Percentiles rank a stretch among this genome's conserved stretches.
phyloP scores from a whole-genome alignment of 2,113 vertebrate species.

The Furnarius figulus region DNA sequence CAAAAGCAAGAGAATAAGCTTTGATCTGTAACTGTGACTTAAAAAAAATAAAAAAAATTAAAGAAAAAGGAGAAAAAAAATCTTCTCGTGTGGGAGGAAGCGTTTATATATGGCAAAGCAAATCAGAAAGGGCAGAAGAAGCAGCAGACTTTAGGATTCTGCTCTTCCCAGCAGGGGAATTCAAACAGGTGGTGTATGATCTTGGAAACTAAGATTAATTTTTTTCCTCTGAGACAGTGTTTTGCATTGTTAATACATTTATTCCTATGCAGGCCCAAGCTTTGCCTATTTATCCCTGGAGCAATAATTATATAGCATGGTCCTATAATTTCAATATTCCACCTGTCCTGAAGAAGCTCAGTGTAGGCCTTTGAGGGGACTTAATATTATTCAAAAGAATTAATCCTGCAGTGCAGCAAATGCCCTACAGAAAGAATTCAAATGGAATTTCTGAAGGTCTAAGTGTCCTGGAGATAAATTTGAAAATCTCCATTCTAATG shows the following conservation, averaged over 20 bases:
- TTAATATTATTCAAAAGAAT: slow-evolving; percentile 11
- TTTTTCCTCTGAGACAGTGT: neutral
- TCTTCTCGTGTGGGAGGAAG: neutral
- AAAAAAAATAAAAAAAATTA: neutral
- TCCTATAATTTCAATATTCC: slow-evolving; percentile 6
- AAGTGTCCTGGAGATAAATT: neutral
- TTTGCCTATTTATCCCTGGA: neutral
- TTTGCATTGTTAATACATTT: slow-evolving; percentile 22
- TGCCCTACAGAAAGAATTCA: neutral
- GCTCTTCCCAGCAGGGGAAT: neutral
- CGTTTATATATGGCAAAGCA: neutral
- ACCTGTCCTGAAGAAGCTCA: neutral
- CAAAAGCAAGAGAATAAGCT: neutral
- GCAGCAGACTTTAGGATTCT: neutral
- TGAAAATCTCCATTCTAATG: neutral
- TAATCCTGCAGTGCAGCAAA: neutral
- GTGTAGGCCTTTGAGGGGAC: neutral
- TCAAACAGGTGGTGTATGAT: neutral
- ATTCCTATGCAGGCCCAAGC: neutral
- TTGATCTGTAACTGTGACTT: neutral
- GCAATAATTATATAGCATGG: neutral
- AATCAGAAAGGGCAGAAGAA: neutral
- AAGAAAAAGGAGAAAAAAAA: neutral
- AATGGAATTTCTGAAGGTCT: neutral
- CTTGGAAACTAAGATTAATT: neutral